Base-by-base conservation (phyloP, 1,140 invertebrate genomes). In the Hyphantria cunea region DNA sequence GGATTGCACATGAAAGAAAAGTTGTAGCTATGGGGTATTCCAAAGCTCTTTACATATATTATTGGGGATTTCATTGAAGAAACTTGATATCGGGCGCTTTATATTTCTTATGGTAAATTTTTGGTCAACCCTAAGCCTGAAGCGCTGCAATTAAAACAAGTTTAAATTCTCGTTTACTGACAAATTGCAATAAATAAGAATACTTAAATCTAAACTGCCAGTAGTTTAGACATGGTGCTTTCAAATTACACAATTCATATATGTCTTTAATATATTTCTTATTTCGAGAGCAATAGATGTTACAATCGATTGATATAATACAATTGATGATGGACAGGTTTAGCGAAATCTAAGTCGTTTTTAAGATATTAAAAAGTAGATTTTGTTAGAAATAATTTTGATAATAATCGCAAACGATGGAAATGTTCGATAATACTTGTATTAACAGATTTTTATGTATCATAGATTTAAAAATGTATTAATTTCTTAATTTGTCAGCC, bases 101-200 rank as follows among this genome's bases (percentile, higher is more conserved):
- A 3, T 25, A 25, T 3, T 25, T 25, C 5, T 25, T 5, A 25
- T 5, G 17, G 17, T 5, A 25, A 25, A 3, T 25, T 25, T 25
- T 25, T 25, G 13, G 34, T 32, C 62, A 68, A 65, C 54, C 66
- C 66, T 66, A 59, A 10, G 49, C 13, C 47, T 44, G 17, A 54
- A 65, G 54, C 58, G 39, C 53, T 53, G 70, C 74, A 81, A 81
- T 78, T 78, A 78, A 78, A 81, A 78, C 74, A 54, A 78, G 78
- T 81, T 78, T 78, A 78, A 76, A 81, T 77, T 75, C 78, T 81
- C 76, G 72, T 78, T 81, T 66, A 47, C 74, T 74, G 78, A 81
- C 78, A 81, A 81, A 81, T 81, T 81, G 74, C 74, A 75, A 78
- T 81, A 81, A 74, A 78, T 76, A 80, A 71, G 74, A 68, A 72